Conservation (phyloP, 2,113 vertebrate species). For the Callopanchax toddi region DNA sequence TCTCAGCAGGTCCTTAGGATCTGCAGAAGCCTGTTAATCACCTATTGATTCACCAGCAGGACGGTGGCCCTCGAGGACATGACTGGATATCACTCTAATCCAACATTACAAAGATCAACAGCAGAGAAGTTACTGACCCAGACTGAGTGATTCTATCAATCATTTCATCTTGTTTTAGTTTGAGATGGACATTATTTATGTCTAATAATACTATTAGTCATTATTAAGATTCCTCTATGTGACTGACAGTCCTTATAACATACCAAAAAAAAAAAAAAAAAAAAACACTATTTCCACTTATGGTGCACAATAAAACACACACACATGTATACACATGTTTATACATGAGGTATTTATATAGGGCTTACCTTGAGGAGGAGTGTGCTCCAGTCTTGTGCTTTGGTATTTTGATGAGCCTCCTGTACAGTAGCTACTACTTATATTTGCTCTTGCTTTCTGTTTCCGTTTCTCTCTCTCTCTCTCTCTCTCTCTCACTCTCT, state of each 20-base stretch:
- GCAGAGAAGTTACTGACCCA: not conserved
- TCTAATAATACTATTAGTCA: too few species aligned
- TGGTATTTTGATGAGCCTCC: conserved; percentile 13
- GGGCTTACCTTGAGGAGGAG: conserved; percentile 60
- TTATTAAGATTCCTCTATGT: too few species aligned
- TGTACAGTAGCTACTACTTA: conserved; percentile 2
- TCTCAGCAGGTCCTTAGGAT: too few species aligned
- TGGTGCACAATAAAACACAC: too few species aligned
- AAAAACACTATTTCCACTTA: too few species aligned
- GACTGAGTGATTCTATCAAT: too few species aligned
- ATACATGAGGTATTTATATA: not conserved
- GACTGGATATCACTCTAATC: not conserved
- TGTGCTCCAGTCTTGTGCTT: conserved; percentile 24
- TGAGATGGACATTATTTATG: not conserved
- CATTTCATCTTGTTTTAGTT: not conserved
- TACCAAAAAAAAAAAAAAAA: too few species aligned
- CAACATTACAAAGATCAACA: not conserved
- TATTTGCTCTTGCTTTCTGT: conserved; percentile 66
- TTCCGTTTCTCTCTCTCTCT: conserved; percentile 29
- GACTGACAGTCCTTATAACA: too few species aligned
- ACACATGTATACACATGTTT: too few species aligned
- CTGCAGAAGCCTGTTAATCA: too few species aligned
- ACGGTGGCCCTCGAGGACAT: too few species aligned
- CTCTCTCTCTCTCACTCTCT: not conserved
- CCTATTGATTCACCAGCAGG: too few species aligned